Percentiles rank a stretch among this genome's conserved stretches.
phyloP scores from a whole-genome alignment of 1,140 invertebrate species.

The Scaptodrosophila lebanonensis region DNA sequence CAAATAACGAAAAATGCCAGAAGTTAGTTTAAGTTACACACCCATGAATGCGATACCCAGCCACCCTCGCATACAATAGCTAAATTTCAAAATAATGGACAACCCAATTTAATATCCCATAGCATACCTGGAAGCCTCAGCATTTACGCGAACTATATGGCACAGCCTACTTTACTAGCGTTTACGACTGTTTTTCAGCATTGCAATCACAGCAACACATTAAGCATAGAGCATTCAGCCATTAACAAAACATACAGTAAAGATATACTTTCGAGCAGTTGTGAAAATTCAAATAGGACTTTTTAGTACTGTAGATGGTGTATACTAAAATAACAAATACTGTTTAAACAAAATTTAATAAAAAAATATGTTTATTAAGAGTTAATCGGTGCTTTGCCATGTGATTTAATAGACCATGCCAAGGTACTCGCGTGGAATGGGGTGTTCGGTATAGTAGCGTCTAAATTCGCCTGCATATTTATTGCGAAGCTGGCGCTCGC shows the following conservation, averaged over 20 bases:
- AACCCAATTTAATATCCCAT: constrained; percentile 4
- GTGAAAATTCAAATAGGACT: constrained; percentile 40
- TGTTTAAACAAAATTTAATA: constrained; percentile 64
- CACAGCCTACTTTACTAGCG: too few species aligned
- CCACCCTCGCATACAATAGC: constrained; percentile 25
- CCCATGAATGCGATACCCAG: constrained; percentile 38
- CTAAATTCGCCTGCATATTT: constrained; percentile 85
- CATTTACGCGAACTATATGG: too few species aligned
- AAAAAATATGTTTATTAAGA: constrained; percentile 62
- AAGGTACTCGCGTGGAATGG: constrained; percentile 70
- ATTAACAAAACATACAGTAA: background rate
- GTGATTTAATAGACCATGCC: constrained; percentile 44
- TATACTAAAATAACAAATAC: constrained; percentile 47
- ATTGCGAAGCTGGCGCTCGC: constrained; percentile 82
- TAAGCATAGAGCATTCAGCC: constrained; percentile 42
- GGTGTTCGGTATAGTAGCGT: constrained; percentile 83
- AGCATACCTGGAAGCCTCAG: constrained; percentile 4
- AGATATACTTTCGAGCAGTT: constrained; percentile 16
- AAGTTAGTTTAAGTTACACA: constrained; percentile 50
- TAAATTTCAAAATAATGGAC: constrained; percentile 2
- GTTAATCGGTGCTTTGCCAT: too few species aligned
- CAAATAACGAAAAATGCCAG: constrained; percentile 33
- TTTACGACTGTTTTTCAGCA: too few species aligned
- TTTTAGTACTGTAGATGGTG: constrained; percentile 54
- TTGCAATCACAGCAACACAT: background rate